Conservation (phyloP, 2,113 vertebrate genomes). For the Vicugna pacos region DNA sequence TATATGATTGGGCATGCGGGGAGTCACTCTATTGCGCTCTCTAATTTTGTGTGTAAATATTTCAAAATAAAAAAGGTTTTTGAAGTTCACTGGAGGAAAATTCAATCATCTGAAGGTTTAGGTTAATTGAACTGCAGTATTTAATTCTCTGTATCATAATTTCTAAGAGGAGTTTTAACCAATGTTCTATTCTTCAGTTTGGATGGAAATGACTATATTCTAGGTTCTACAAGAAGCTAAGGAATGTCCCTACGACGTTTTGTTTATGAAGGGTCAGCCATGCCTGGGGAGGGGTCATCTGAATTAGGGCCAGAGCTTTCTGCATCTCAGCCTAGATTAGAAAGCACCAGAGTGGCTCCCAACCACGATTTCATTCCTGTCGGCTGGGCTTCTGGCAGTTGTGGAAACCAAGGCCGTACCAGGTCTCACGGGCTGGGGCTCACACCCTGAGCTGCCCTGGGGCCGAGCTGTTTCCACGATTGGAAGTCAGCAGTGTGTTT, state of each 20-base stretch:
- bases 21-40: neutral
- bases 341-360: neutral
- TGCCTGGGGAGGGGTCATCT: neutral
- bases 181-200: neutral
- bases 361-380: neutral
- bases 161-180: neutral
- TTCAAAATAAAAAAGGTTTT: neutral
- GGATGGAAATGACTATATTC: neutral
- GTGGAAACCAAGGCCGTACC: neutral
- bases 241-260: neutral
- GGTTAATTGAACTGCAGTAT: neutral
- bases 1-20: neutral
- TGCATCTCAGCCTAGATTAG: neutral
- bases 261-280: neutral
- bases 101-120: neutral
- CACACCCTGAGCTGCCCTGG: neutral
- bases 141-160: neutral
- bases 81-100: neutral
- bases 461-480: neutral
- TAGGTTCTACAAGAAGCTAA: neutral
- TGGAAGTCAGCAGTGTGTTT: neutral
- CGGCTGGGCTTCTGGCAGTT: too few species aligned
- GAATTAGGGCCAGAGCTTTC: neutral
- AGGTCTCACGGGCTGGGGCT: neutral
- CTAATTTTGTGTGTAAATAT: neutral